Base-by-base conservation (phyloP, 2,113 vertebrate genomes). In the Acrocephalus arundinaceus region DNA sequence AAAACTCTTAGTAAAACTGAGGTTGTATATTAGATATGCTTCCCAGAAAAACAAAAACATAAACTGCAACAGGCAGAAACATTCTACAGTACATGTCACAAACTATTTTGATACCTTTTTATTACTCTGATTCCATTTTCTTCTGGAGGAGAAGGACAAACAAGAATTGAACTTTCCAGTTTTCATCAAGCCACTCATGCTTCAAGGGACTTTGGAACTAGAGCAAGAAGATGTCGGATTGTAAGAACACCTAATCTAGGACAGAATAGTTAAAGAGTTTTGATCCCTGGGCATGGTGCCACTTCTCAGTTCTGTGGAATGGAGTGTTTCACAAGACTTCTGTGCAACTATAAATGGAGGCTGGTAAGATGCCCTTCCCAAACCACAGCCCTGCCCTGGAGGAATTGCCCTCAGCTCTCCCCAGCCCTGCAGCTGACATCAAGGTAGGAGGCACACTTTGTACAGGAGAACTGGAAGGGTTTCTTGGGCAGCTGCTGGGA, bases 111-210 rank as follows among this genome's bases (percentile, higher is more conserved):
- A 22, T 24, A 2, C 25, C 15, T 81, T 68, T 49, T 49, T 49
- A 25, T 67, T 58, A 14, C 30, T 49, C 1, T 33, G n/a, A 25
- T 39, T 61, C 35, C 5, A 39, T 39, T 39, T 49, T 25, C 23
- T 85, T 61, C 35, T 65, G 23, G 7, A 45, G 11, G 15, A 27
- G 8, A 76, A 90, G 61, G 45, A 43, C 28, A 72, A 67, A 52
- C 23, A 89, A 33, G 46, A 25, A 33, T 6, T 9, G 9, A 49
- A 48, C 15, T 2, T 51, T 31, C 17, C 25, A 7, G 0, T 20
- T 61, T 59, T 52, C 35, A 31, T 46, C 30, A 65, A 13, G 28
- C 10, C 4, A 9, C 4, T 76, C 0, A 0, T 3, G 6, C 8
- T 19, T 67, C 43, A 31, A 6, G 0, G 1, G 25, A 8, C 45